Base-by-base conservation (phyloP, 1,140 invertebrate species). In the Ceratina japonica region DNA sequence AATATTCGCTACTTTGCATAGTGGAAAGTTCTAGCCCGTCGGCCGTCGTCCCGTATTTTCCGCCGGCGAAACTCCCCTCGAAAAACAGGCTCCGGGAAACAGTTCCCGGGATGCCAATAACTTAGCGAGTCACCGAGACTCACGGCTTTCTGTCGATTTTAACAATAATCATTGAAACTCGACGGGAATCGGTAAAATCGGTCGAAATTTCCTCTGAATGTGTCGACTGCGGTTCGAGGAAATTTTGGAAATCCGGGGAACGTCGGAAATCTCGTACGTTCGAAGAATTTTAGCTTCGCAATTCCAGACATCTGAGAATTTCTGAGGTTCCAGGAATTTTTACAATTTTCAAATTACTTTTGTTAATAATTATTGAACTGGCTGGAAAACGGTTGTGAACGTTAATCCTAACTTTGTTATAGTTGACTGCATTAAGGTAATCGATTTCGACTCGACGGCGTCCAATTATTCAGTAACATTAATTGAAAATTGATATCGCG, bases 1-100 rank as follows among this genome's bases (percentile, higher is more conserved):
- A 76, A 69, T 69, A 76, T 61, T 76, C 64, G 64, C 49, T 76
- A 76, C 74, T 76, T 76, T 76, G 74, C 74, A 69, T 76, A 51
- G 74, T 16, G 74, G 56, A 51, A 76, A 76, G 10, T 76, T 61
- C 74, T 44, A 24, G n/a, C 27, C 37, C 37, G 18, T n/a, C n/a
- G 49, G 64, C 64, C 68, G 64, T 51, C 74, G 64, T 69, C 15
- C 54, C 54, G 54, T 69, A 58, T 76, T 69, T 69, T 37, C 5
- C 10, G 7, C 1, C 13, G 56, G 64, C 20, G 44, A 75, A 76
- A 69, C 74, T 76, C 49, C 64, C 31, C 61, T 59, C 64, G 61
- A 15, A 22, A 69, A 76, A 69, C 74, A 76, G 54, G 37, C 15
- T 49, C 15, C 2, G 7, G 4, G 37, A 7, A 10, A 20, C 12